Evolutionary conservation across 2,888 invertebrate genomes (phyloP).

Genomic region (Bimastos eiseni): DNA sequence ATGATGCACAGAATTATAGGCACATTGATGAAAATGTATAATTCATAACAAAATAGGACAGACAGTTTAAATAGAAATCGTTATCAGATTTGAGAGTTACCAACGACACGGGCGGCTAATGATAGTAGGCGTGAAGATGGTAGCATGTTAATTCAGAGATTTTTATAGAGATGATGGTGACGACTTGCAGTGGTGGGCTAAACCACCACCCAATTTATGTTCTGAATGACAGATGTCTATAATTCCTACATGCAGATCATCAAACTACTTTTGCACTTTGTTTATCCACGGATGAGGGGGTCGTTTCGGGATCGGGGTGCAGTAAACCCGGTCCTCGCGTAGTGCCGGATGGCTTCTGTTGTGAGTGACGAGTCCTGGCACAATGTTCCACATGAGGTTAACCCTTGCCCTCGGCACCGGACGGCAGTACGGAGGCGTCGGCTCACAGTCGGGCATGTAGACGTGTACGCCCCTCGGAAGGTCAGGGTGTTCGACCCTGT

Average conservation of each 20-base stretch:
- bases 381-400: neutral
- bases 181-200: neutral
- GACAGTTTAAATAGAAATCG: neutral
- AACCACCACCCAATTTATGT: too few species aligned
- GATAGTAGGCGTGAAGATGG: neutral
- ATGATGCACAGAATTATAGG: neutral
- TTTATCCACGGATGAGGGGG: conserved; percentile 23
- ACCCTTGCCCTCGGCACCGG: neutral
- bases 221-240: too few species aligned
- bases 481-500: neutral
- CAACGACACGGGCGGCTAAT: neutral
- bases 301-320: neutral
- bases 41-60: neutral
- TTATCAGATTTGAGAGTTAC: neutral
- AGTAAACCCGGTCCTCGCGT: neutral
- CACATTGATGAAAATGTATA: neutral
- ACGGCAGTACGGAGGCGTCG: conserved; percentile 17
- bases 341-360: neutral
- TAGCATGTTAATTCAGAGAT: neutral
- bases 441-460: conserved; percentile 25
- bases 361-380: neutral
- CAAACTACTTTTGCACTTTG: neutral
- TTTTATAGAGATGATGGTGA: neutral
- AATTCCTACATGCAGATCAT: neutral
- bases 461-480: neutral